Conservation (phyloP, 2,113 vertebrate genomes). For the Oxyruncus cristatus region DNA sequence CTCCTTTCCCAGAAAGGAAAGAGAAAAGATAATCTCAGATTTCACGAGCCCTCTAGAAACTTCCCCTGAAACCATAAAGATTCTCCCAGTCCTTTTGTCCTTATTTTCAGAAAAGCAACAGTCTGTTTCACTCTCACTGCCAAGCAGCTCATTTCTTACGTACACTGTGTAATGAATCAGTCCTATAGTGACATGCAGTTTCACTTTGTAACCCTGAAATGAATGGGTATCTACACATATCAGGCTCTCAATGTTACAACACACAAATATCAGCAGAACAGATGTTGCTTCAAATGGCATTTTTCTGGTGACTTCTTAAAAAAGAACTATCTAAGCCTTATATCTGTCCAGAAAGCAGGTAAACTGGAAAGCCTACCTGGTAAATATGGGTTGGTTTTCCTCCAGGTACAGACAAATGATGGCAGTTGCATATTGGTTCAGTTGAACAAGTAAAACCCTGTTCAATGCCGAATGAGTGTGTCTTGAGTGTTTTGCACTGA, state of each 20-base stretch:
- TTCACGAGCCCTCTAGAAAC: neutral
- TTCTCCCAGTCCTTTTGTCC: neutral
- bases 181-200: neutral
- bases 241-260: neutral
- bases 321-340: neutral
- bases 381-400: neutral
- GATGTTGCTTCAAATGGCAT: neutral
- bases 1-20: neutral
- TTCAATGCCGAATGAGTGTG: neutral
- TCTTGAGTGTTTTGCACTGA: neutral
- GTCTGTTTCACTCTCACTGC: neutral
- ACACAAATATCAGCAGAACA: accelerated
- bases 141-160: neutral
- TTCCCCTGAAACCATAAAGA: neutral
- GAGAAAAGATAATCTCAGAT: neutral
- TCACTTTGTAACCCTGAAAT: neutral
- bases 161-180: neutral
- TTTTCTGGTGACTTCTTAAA: neutral
- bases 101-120: neutral
- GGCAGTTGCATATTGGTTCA: neutral
- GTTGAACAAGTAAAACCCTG: neutral
- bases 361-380: neutral
- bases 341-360: neutral
- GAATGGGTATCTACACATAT: accelerated
- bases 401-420: neutral